phyloP scores from a whole-genome alignment of 1,140 invertebrate genomes.

The Bombus consobrinus region DNA sequence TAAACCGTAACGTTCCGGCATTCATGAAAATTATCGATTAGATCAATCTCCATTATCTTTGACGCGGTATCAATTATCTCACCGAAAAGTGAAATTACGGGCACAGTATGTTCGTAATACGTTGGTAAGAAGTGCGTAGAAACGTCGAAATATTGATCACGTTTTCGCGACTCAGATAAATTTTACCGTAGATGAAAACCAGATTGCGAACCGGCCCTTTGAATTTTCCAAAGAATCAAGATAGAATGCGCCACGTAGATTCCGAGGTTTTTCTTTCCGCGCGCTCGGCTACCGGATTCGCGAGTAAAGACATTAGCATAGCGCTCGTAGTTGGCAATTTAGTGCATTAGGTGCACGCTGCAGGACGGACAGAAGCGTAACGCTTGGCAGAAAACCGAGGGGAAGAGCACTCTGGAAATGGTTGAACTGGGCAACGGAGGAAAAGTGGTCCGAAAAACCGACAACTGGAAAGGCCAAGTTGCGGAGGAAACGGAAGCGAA shows the following conservation, averaged over 20 bases:
- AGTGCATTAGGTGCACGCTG: slow-evolving; percentile 65
- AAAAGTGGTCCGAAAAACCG: not conserved
- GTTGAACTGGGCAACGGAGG: not conserved
- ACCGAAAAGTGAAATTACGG: too few relatives aligned
- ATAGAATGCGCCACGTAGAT: slow-evolving; percentile 19
- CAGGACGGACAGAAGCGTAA: slow-evolving; percentile 22
- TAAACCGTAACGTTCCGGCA: not conserved
- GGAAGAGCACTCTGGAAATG: not conserved
- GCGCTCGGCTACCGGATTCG: slow-evolving; percentile 65
- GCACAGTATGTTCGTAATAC: too few relatives aligned
- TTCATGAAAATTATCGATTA: not conserved
- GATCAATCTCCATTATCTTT: not conserved
- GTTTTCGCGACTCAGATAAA: too few relatives aligned
- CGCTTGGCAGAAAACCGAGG: not conserved
- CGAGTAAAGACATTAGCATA: slow-evolving; percentile 72
- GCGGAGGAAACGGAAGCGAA: not conserved
- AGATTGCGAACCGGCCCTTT: not conserved
- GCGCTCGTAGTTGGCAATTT: slow-evolving; percentile 73
- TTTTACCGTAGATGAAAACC: not conserved
- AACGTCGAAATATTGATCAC: too few relatives aligned
- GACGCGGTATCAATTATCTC: not conserved
- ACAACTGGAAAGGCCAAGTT: not conserved
- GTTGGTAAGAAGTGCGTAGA: not conserved
- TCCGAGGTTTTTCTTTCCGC: slow-evolving; percentile 61
- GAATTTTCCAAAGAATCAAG: not conserved